phyloP scores from a whole-genome alignment of 2,888 invertebrate species.

The Coelogynopora nodosa region DNA sequence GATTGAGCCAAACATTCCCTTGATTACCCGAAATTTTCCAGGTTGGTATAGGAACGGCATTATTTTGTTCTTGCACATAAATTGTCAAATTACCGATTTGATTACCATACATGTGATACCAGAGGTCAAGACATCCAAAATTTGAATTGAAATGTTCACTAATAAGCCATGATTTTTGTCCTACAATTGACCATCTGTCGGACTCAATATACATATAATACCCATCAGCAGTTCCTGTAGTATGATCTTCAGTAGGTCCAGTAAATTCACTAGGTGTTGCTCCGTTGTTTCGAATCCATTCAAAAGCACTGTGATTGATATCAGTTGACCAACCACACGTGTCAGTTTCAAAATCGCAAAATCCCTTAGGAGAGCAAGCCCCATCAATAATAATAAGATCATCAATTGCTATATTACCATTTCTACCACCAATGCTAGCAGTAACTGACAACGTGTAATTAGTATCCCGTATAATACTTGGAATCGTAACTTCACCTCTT shows the following conservation, averaged over 20 bases:
- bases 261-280: conserved; percentile 48
- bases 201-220: conserved; percentile 55
- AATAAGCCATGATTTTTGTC: conserved; percentile 52
- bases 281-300: conserved; percentile 54
- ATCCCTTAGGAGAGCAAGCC: conserved; percentile 49
- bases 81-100: conserved; percentile 48
- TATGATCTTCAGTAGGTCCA: conserved; percentile 52
- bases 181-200: conserved; percentile 47
- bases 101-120: conserved; percentile 50
- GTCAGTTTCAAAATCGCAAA: conserved; percentile 43
- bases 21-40: conserved; percentile 51
- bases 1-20: conserved; percentile 53
- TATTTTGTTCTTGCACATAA: conserved; percentile 6
- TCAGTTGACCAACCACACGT: conserved; percentile 44
- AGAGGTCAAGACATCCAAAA: conserved; percentile 47
- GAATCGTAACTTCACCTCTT: conserved; percentile 36
- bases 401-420: conserved; percentile 59
- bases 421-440: conserved; percentile 51
- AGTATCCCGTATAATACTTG: background rate
- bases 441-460: conserved; percentile 47
- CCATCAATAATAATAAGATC: conserved; percentile 51
- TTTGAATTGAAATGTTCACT: conserved; percentile 47
- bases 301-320: conserved; percentile 51
- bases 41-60: background rate
- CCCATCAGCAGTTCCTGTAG: conserved; percentile 50